A percentile compares a stretch with the other conserved stretches of the same genome.
phyloP scores from a whole-genome alignment of 2,113 vertebrate species.

The Entosphenus tridentatus region DNA sequence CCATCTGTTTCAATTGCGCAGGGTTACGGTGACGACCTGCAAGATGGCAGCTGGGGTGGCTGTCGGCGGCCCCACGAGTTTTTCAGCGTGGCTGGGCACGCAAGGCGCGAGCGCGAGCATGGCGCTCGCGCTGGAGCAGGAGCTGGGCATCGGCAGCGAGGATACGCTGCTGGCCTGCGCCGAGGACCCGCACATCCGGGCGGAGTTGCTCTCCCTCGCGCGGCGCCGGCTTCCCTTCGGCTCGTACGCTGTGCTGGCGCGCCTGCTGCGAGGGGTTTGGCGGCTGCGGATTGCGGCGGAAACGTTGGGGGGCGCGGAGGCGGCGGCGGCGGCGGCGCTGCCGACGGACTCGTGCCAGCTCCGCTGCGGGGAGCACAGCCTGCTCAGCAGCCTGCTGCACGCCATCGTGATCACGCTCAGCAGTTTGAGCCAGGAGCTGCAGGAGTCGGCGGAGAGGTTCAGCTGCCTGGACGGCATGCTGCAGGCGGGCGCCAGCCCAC shows the following conservation, averaged over 20 bases:
- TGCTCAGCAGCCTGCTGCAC: neutral
- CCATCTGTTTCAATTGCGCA: too few relatives aligned
- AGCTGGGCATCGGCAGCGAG: neutral
- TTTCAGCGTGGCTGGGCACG: neutral
- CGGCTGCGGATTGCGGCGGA: neutral
- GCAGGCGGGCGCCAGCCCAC: too few relatives aligned
- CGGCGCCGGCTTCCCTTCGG: neutral
- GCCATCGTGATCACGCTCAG: slow-evolving; percentile 3
- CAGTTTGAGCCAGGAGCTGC: neutral
- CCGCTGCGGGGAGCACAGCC: neutral
- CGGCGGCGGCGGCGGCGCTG: neutral
- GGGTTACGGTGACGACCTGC: too few relatives aligned
- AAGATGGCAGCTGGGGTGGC: too few relatives aligned
- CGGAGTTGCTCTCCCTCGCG: slow-evolving; percentile 1
- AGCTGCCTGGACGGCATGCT: neutral
- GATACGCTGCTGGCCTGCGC: slow-evolving; percentile 2
- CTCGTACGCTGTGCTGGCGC: slow-evolving; percentile 3
- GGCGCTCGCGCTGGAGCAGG: neutral
- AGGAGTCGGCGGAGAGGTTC: neutral
- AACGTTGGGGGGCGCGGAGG: neutral
- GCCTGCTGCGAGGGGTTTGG: neutral
- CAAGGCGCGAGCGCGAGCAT: neutral
- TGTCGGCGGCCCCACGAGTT: neutral
- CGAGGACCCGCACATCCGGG: neutral
- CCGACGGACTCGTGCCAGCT: neutral